phyloP scores from a whole-genome alignment of 1,140 invertebrate species.

The Trichogramma pretiosum region DNA sequence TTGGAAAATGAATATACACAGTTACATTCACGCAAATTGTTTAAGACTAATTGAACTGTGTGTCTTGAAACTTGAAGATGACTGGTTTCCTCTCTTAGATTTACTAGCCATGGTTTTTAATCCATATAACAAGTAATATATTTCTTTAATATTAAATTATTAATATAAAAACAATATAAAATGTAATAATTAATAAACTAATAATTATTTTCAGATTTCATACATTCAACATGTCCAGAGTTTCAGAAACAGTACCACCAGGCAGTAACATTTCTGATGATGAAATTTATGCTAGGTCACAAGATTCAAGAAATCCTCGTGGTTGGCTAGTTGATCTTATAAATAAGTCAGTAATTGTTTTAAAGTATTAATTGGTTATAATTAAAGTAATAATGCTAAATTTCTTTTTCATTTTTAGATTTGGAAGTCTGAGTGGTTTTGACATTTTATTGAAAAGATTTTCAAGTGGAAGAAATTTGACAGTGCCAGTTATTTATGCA shows the following conservation, averaged over 20 bases:
- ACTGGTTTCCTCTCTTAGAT: conserved; percentile 89
- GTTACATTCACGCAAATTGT: conserved; percentile 89
- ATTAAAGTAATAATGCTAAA: no score
- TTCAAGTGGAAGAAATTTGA: conserved; percentile 61
- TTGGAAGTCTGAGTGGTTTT: conserved; percentile 84
- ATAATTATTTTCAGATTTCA: conserved; percentile 76
- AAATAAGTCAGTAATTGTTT: conserved; percentile 56
- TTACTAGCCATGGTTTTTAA: conserved; percentile 88
- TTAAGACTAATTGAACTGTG: conserved; percentile 85
- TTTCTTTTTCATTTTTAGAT: conserved; percentile 46
- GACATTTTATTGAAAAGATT: conserved; percentile 80
- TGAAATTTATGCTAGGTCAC: conserved; percentile 73
- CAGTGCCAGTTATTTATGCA: conserved; percentile 72
- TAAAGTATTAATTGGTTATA: no score
- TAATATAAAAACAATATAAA: no score
- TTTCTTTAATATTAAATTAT: background rate
- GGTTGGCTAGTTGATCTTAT: conserved; percentile 95
- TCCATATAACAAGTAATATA: conserved; percentile 77
- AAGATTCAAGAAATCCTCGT: conserved; percentile 65
- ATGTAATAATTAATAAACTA: background rate
- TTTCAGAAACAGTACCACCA: conserved; percentile 67
- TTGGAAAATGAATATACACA: conserved; percentile 96
- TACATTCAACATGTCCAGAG: conserved; percentile 77
- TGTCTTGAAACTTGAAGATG: conserved; percentile 80
- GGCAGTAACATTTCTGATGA: conserved; percentile 57